These are phyloP conservation scores for Chaetogeoica ovagalla DNA, from an alignment of 2,888 invertebrate species.

Conservation along the genomic window DNA sequence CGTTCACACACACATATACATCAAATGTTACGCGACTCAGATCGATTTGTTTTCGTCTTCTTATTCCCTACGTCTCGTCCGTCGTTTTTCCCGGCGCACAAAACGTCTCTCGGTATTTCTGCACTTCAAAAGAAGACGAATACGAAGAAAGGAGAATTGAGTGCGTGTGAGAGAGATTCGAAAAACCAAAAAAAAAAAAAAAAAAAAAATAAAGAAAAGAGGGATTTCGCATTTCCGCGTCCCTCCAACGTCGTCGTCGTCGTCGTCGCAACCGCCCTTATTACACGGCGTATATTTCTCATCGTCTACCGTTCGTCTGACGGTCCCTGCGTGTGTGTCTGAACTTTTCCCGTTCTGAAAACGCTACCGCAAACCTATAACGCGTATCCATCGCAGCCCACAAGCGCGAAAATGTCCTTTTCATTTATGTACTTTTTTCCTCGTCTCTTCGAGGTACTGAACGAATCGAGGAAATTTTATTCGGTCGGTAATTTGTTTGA, in stretches of 20 bases:
- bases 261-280: background rate
- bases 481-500: too few relatives aligned
- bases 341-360: constrained; percentile 18
- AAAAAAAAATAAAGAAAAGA: background rate
- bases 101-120: constrained; percentile 14
- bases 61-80: background rate
- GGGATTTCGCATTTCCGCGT: background rate
- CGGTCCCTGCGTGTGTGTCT: background rate
- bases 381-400: background rate
- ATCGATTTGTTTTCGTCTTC: constrained; percentile 6
- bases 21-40: background rate
- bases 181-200: too few relatives aligned
- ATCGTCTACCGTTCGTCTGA: background rate
- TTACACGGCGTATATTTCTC: background rate
- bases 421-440: too few relatives aligned
- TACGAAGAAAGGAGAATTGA: too few relatives aligned
- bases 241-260: background rate
- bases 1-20: background rate
- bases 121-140: constrained; percentile 11
- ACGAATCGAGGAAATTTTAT: too few relatives aligned
- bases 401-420: too few relatives aligned
- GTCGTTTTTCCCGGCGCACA: constrained; percentile 1
- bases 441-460: too few relatives aligned
- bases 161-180: too few relatives aligned
- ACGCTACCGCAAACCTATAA: constrained; percentile 38